Evolutionary conservation across 1,140 invertebrate genomes (phyloP).

Genomic region (Andrena cerasifolii): DNA sequence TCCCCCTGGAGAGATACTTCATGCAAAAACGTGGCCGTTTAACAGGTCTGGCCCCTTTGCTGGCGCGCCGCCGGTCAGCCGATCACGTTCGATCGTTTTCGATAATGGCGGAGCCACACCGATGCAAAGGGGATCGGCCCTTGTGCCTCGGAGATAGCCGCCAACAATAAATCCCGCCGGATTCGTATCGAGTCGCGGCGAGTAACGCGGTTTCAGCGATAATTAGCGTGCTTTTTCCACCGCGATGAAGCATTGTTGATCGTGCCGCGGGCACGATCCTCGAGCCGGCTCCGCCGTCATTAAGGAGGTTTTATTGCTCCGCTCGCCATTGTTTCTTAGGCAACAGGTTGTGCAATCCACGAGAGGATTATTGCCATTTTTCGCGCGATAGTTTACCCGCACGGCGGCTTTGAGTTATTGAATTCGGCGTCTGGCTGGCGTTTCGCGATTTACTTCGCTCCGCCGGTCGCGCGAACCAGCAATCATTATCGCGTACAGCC

Average conservation of each 20-base stretch:
- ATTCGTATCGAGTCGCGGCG: constrained; percentile 15
- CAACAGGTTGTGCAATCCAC: constrained; percentile 44
- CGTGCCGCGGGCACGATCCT: constrained; percentile 24
- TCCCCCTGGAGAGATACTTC: not conserved
- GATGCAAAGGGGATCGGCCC: constrained; percentile 41
- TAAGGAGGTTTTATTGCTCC: constrained; percentile 47
- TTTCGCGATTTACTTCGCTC: not conserved
- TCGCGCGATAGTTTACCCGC: constrained; percentile 23
- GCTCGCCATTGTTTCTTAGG: constrained; percentile 42
- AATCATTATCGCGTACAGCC: not conserved
- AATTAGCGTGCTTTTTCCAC: constrained; percentile 52
- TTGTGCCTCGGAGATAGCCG: constrained; percentile 20
- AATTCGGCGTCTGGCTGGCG: constrained; percentile 41
- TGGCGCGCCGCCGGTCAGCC: constrained; percentile 41
- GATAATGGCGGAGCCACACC: constrained; percentile 54
- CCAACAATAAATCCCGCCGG: constrained; percentile 43
- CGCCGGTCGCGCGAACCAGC: not conserved
- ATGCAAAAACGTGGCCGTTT: not conserved
- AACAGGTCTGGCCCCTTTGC: constrained; percentile 42
- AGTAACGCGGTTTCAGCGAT: constrained; percentile 38
- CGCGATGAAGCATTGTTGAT: constrained; percentile 37
- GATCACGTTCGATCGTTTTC: constrained; percentile 60
- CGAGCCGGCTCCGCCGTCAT: constrained; percentile 44
- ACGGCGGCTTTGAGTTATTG: constrained; percentile 43
- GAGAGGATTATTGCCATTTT: constrained; percentile 31